phyloP scores from a whole-genome alignment of 1,140 invertebrate genomes.

The Pararge aegeria region DNA sequence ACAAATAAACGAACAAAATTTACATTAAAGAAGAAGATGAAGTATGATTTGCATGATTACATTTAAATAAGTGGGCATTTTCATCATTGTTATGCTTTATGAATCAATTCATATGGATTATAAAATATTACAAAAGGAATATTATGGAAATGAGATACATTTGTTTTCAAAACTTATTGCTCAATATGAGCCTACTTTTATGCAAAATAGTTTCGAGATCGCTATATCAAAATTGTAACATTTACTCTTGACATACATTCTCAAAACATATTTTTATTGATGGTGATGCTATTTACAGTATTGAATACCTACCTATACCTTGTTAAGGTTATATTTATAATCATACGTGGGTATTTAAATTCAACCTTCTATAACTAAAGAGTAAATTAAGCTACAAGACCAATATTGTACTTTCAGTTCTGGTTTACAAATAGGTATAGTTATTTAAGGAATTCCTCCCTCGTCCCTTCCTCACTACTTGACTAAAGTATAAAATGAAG shows the following conservation, averaged over 20 bases:
- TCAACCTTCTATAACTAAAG: no score
- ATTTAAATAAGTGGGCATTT: not conserved
- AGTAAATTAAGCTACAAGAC: no score
- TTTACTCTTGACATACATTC: slow-evolving; percentile 17
- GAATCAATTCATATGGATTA: not conserved
- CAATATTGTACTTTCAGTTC: no score
- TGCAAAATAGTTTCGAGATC: slow-evolving; percentile 12
- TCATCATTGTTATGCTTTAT: not conserved
- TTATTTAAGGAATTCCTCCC: no score
- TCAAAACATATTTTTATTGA: slow-evolving; percentile 4
- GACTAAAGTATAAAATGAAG: no score
- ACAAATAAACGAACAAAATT: no score
- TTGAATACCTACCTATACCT: no score
- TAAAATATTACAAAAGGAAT: not conserved
- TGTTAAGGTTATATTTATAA: no score
- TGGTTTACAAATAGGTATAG: no score
- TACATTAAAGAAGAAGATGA: no score
- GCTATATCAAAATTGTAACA: slow-evolving; percentile 2
- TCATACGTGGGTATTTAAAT: no score
- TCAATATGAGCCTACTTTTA: slow-evolving; percentile 13
- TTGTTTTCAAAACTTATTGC: slow-evolving; percentile 4
- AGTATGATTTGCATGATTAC: not conserved
- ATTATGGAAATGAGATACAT: slow-evolving; percentile 9
- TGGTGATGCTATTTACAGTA: not conserved
- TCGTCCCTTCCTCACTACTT: no score